Conservation (phyloP, 2,113 vertebrate species). For the Scolopax mira region DNA sequence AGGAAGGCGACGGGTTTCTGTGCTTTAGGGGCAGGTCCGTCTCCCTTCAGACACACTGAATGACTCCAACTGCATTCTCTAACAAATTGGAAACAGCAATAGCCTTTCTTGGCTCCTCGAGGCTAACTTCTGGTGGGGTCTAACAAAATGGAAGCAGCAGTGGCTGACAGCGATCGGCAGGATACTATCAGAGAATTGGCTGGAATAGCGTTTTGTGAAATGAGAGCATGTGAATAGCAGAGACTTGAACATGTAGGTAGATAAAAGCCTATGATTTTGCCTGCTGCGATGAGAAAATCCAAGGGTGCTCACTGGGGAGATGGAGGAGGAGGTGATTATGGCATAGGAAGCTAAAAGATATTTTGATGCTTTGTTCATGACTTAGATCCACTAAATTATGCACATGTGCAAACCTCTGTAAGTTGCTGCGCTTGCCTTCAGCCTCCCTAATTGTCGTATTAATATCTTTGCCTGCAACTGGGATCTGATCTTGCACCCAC, state of each 20-base stretch:
- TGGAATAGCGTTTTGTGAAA: not conserved
- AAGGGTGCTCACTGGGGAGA: not conserved
- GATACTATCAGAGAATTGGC: not conserved
- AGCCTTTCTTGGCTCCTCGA: not conserved
- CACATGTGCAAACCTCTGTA: not conserved
- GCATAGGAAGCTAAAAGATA: not conserved
- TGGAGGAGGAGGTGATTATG: not conserved
- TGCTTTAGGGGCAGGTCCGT: not conserved
- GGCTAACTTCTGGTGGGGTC: not conserved
- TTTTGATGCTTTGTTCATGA: not conserved
- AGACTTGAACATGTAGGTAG: not conserved
- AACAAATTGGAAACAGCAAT: not conserved
- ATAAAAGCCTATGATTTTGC: slow-evolving; percentile 7
- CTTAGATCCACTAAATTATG: not conserved
- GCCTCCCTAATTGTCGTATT: not conserved
- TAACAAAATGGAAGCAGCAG: not conserved
- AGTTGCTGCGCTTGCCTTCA: not conserved
- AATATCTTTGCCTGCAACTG: not conserved
- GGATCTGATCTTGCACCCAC: slow-evolving; percentile 7
- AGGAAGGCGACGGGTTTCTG: accelerated
- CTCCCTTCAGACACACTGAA: not conserved
- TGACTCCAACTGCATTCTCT: not conserved
- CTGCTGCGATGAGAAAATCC: not conserved
- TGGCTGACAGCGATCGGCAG: not conserved
- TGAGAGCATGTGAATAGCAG: not conserved